A percentile compares a stretch with the other conserved stretches of the same genome.
Conservation (phyloP, 2,113 vertebrate genomes). For the Ceyx cyanopectus region DNA sequence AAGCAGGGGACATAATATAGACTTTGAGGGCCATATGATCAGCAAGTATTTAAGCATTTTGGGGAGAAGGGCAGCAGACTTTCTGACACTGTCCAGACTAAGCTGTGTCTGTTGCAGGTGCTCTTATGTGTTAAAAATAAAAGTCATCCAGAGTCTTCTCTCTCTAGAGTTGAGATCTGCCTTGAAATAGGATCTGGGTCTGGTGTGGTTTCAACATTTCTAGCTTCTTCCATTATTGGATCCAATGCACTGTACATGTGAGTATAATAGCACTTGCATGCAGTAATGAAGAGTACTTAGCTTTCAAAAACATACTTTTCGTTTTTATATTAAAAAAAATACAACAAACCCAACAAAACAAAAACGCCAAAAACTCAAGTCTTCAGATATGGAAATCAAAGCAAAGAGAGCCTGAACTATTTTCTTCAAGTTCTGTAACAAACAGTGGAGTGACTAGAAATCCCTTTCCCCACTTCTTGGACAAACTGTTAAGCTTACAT, state of each 20-base stretch:
- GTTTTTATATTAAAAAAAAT: neutral
- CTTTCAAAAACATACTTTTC: neutral
- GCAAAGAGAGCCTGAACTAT: neutral
- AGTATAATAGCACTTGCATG: constrained; percentile 53
- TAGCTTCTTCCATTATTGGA: constrained; percentile 89
- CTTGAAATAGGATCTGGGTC: constrained; percentile 94
- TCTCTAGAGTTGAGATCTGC: constrained; percentile 81
- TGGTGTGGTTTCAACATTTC: constrained; percentile 89
- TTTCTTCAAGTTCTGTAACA: neutral
- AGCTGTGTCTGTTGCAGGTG: neutral
- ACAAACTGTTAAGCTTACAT: neutral
- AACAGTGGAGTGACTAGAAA: neutral
- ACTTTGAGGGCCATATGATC: neutral
- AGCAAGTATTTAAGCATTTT: too few relatives aligned
- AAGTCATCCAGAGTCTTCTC: neutral
- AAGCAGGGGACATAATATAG: rapidly evolving
- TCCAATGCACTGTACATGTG: constrained; percentile 86
- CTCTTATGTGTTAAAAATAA: neutral
- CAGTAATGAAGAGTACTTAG: neutral
- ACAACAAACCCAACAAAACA: neutral
- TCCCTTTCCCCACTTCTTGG: neutral
- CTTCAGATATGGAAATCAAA: neutral
- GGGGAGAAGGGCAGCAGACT: neutral
- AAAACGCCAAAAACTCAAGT: neutral
- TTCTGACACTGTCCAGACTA: rapidly evolving